Evolutionary conservation across 53 echinoderm and acorn worm species (phyloP).

Genomic region (Stichopus horrens): DNA sequence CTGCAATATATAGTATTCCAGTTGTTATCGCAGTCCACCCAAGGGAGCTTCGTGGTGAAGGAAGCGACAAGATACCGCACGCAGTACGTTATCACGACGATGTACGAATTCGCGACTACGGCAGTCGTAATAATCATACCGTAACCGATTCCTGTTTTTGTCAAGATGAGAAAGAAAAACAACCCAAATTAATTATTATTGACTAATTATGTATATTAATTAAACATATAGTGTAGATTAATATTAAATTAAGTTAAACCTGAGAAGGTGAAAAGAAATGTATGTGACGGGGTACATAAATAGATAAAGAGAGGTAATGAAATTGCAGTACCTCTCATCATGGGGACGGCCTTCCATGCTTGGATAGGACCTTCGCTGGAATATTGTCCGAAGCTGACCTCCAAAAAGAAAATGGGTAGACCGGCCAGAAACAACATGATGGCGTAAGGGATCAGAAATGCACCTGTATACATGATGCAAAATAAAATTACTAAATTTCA

Average conservation of each 20-base stretch:
- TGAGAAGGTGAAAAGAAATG: too few species aligned
- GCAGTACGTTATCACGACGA: slow-evolving; percentile 78
- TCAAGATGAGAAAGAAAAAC: too few species aligned
- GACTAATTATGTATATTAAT: too few species aligned
- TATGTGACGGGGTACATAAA: neutral
- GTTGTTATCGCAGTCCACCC: slow-evolving; percentile 53
- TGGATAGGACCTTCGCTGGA: slow-evolving; percentile 72
- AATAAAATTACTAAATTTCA: too few species aligned
- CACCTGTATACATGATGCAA: slow-evolving; percentile 47
- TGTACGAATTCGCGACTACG: slow-evolving; percentile 73
- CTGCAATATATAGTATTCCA: slow-evolving; percentile 68
- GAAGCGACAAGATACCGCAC: slow-evolving; percentile 76
- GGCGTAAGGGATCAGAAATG: slow-evolving; percentile 75
- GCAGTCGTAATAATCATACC: slow-evolving; percentile 69
- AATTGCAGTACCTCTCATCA: slow-evolving; percentile 59
- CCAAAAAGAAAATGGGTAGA: slow-evolving; percentile 73
- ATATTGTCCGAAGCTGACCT: slow-evolving; percentile 74
- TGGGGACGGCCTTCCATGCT: slow-evolving; percentile 73
- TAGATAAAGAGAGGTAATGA: neutral
- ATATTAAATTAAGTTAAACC: too few species aligned
- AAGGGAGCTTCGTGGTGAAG: slow-evolving; percentile 70
- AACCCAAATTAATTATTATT: too few species aligned
- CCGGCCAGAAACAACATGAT: slow-evolving; percentile 84
- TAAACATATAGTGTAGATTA: too few species aligned
- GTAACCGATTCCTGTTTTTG: slow-evolving; percentile 67